phyloP scores from a whole-genome alignment of 2,113 vertebrate species.

The Pteronura brasiliensis region DNA sequence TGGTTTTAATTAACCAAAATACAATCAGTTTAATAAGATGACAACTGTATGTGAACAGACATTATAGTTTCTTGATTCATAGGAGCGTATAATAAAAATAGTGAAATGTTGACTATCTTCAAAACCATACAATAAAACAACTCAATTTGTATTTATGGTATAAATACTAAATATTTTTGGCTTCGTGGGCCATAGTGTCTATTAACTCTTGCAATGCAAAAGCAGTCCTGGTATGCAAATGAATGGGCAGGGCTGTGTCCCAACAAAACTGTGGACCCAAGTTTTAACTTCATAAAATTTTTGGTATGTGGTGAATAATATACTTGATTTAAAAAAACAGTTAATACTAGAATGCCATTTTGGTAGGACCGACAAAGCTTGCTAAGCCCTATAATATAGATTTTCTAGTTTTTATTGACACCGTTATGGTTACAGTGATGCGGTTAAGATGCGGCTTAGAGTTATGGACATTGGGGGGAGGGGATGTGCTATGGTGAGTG shows the following conservation, averaged over 20 bases:
- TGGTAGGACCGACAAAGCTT: not conserved
- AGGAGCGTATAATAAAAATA: not conserved
- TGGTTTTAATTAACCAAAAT: not conserved
- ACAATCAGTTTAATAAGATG: conserved; percentile 49
- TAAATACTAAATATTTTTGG: not conserved
- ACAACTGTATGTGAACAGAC: not conserved
- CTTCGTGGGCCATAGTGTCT: not conserved
- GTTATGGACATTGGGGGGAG: no score
- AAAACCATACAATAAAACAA: not conserved
- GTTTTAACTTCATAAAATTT: not conserved
- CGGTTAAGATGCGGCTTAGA: not conserved
- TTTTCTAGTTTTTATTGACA: not conserved
- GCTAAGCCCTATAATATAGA: not conserved
- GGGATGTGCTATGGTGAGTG: no score
- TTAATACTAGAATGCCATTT: not conserved
- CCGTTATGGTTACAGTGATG: not conserved
- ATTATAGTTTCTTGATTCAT: not conserved
- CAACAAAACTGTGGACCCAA: not conserved
- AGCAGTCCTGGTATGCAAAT: not conserved
- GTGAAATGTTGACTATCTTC: not conserved
- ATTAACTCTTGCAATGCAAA: not conserved
- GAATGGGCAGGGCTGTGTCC: not conserved
- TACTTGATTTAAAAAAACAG: not conserved
- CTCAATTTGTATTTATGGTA: not conserved
- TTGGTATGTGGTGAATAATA: not conserved